phyloP scores from a whole-genome alignment of 1,140 invertebrate genomes.

The Drosophila saltans region DNA sequence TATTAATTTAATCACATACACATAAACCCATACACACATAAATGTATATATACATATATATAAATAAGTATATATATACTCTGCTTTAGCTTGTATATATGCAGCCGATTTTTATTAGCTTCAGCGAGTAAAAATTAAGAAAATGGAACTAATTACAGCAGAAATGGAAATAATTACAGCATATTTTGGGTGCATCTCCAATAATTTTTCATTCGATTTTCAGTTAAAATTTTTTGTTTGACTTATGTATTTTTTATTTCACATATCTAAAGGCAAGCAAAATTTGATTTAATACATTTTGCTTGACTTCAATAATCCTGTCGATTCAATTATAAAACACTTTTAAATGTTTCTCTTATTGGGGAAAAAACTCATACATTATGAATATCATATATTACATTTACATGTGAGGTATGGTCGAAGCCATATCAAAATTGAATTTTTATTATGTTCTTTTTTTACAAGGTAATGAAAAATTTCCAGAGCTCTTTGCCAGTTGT shows the following conservation, averaged over 20 bases:
- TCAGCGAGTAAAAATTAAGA: constrained; percentile 31
- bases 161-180: constrained; percentile 83
- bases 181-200: constrained; percentile 82
- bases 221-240: constrained; percentile 59
- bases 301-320: background rate
- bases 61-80: constrained; percentile 10
- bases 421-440: constrained; percentile 10
- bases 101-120: constrained; percentile 66
- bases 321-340: too few species aligned
- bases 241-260: constrained; percentile 70
- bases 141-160: constrained; percentile 22
- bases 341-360: background rate
- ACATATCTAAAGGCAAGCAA: constrained; percentile 26
- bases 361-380: background rate
- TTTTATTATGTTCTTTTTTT: constrained; percentile 61
- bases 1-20: background rate
- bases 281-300: constrained; percentile 1
- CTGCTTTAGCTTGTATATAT: constrained; percentile 70
- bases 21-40: constrained; percentile 5
- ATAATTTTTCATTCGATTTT: constrained; percentile 82
- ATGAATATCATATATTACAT: constrained; percentile 8
- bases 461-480: constrained; percentile 80
- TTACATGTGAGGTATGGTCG: constrained; percentile 15
- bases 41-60: background rate
- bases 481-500: constrained; percentile 82